Conservation (phyloP, 2,797 vertebrate genomes). For the Pseudotriccus pelzelni region DNA sequence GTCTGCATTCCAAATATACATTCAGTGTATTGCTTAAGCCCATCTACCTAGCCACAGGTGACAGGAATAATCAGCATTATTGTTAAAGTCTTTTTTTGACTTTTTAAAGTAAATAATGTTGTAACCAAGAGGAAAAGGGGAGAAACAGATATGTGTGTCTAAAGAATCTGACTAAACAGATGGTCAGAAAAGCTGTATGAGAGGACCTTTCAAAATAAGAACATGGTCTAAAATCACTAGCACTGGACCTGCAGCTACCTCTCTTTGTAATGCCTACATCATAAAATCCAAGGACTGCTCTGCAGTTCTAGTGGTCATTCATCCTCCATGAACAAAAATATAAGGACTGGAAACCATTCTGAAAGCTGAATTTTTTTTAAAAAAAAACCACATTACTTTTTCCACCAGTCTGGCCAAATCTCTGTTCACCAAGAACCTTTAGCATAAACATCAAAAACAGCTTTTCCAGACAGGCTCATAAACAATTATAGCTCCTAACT, state of each 20-base stretch:
- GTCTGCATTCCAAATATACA: constrained; percentile 10
- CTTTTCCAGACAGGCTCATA: constrained; percentile 17
- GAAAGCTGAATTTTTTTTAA: background rate
- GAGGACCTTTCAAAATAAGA: background rate
- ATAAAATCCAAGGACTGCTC: background rate
- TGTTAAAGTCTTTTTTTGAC: background rate
- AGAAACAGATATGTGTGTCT: background rate
- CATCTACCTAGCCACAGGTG: constrained; percentile 21
- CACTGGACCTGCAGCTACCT: background rate
- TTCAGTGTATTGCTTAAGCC: background rate
- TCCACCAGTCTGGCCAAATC: constrained; percentile 8
- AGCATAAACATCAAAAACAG: constrained; percentile 28
- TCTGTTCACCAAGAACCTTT: background rate
- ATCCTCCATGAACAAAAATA: background rate
- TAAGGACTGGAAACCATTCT: background rate
- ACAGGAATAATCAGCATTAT: constrained; percentile 3
- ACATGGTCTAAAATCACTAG: background rate
- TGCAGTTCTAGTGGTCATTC: background rate
- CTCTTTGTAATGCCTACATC: background rate
- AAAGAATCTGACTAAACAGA: background rate
- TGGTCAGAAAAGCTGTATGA: background rate
- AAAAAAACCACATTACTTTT: background rate
- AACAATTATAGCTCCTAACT: constrained; percentile 14
- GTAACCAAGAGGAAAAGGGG: background rate
- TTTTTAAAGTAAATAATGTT: background rate